Evolutionary conservation across 2,797 vertebrate genomes (phyloP), one percentile per base, ranked within the genome.

Genomic region (Emydoidea blandingii): DNA sequence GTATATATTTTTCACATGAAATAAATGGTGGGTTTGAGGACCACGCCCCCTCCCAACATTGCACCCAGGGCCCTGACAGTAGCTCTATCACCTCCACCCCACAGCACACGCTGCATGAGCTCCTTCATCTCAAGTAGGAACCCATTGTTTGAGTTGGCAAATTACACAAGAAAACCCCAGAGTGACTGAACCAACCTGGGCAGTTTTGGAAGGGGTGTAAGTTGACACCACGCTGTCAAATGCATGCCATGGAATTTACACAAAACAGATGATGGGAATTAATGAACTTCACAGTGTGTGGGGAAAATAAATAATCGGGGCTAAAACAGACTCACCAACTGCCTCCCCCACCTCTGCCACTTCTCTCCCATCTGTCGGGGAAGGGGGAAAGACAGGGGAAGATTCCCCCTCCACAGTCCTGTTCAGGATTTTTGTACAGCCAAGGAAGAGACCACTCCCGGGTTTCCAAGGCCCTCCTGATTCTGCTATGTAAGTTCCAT

Each of bases 251-350:
- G 2, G 90, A 5, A 6, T 16, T 96, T 78, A 97, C 85, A 86
- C 81, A 79, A 95, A 97, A 95, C 97, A 97, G 96, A 97, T 94
- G 95, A 97, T 41, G 90, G 82, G 86, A 95, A 82, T 94, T 95
- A 96, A 94, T 94, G 95, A 89, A 54, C 84, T 93, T 91, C 1
- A 54, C 57, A 86, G 57, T 16, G 54, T 65, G 49, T 10, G 31
- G 8, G 11, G 4, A 5, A 9, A 2, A 8, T 31, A 81, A 83
- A 72, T 1, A 52, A 0, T 0, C 1, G 1, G 0, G 47, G n/a
- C 2, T 49, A 21, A 87, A 93, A 81, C 79, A 79, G 74, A 53
- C 57, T 90, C 87, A 50, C 5, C 19, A 31, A 86, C 50, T 72
- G 62, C 76, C 16, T 56, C 74, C 88, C 62, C 81, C 47, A 49